These are phyloP conservation scores for Aspidiotus rigidus DNA, from an alignment of 2,888 invertebrate genomes.

Conservation along the genomic window DNA sequence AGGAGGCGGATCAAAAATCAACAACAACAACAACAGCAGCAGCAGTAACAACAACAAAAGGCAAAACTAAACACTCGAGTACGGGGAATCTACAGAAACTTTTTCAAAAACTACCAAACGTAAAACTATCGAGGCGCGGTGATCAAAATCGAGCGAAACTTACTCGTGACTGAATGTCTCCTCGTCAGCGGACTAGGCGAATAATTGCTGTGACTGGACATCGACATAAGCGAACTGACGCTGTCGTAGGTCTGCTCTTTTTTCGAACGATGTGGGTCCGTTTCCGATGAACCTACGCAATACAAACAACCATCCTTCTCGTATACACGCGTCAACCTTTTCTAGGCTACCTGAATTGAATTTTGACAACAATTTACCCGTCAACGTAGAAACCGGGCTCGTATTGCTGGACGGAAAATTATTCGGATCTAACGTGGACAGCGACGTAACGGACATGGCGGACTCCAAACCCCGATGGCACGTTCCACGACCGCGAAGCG, in stretches of 20 bases:
- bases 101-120: background rate
- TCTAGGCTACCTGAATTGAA: background rate
- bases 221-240: conserved; percentile 59
- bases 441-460: conserved; percentile 48
- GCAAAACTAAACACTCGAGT: too few relatives aligned
- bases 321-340: too few relatives aligned
- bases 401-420: conserved; percentile 71
- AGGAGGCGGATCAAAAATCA: conserved; percentile 6
- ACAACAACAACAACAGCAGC: too few relatives aligned
- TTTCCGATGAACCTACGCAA: conserved; percentile 60
- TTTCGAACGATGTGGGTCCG: conserved; percentile 47
- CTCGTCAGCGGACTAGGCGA: conserved; percentile 69
- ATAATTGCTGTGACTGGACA: conserved; percentile 66
- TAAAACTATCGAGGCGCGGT: background rate
- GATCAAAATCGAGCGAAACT: conserved; percentile 41
- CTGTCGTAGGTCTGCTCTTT: conserved; percentile 58
- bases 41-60: too few relatives aligned
- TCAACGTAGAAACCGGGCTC: conserved; percentile 80
- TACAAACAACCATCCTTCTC: background rate
- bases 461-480: conserved; percentile 41
- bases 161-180: conserved; percentile 70
- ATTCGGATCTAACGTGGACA: conserved; percentile 51
- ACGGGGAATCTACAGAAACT: background rate
- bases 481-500: conserved; percentile 18
- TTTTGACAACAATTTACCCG: conserved; percentile 46